Conservation (phyloP, 2,797 vertebrate genomes). For the Gymnothorax javanicus region DNA sequence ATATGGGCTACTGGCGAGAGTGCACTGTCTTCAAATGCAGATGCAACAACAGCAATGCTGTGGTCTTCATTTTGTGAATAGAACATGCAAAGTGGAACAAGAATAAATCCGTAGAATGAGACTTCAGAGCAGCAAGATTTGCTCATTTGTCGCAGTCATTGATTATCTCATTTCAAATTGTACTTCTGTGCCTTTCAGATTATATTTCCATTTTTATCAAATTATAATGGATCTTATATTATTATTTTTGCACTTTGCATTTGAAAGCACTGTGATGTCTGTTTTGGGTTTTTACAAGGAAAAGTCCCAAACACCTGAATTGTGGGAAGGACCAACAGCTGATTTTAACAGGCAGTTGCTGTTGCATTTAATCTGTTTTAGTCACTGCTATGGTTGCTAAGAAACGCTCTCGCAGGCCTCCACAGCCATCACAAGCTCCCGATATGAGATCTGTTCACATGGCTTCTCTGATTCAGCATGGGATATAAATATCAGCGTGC, state of each 20-base stretch:
- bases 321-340: constrained; percentile 18
- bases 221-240: background rate
- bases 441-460: background rate
- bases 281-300: background rate
- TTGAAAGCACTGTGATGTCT: background rate
- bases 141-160: background rate
- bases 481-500: background rate
- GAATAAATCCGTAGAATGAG: background rate
- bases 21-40: background rate
- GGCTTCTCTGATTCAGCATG: background rate
- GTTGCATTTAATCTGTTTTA: constrained; percentile 30
- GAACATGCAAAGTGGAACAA: background rate
- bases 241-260: background rate
- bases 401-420: background rate
- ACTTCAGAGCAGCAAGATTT: background rate
- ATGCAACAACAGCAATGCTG: background rate
- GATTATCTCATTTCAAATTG: background rate
- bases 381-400: constrained; percentile 34
- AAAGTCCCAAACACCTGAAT: background rate
- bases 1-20: background rate
- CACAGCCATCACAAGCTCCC: background rate
- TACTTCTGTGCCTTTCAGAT: background rate
- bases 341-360: constrained; percentile 27
- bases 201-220: background rate
- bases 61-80: background rate